Evolutionary conservation across 1,140 invertebrate species (phyloP).

Genomic region (Drosophila subobscura): DNA sequence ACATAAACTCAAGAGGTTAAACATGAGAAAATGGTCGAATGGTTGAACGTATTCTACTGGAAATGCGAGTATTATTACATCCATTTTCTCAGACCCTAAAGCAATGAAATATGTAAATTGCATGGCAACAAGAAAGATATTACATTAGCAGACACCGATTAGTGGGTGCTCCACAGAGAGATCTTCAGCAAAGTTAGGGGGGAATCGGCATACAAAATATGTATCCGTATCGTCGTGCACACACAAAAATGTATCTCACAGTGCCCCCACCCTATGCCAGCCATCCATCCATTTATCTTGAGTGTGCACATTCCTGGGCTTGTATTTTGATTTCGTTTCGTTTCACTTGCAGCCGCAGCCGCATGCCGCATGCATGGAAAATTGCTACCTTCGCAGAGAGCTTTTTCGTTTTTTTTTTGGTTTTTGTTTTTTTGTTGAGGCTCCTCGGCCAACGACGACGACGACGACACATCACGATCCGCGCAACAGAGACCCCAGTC

Average conservation of each 20-base stretch:
- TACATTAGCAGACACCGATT: too few relatives aligned
- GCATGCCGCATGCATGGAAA: slow-evolving; percentile 68
- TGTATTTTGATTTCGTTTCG: slow-evolving; percentile 62
- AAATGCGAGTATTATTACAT: too few relatives aligned
- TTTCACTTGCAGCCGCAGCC: slow-evolving; percentile 63
- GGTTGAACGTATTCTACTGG: too few relatives aligned
- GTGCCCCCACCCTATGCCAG: background rate
- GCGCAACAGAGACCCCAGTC: slow-evolving; percentile 34
- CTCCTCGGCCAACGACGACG: slow-evolving; percentile 1
- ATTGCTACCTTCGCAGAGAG: slow-evolving; percentile 81
- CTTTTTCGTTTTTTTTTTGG: slow-evolving; percentile 18
- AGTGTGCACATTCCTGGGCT: slow-evolving; percentile 73
- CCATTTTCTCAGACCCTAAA: background rate
- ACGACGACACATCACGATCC: slow-evolving; percentile 73
- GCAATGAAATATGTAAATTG: slow-evolving; percentile 3
- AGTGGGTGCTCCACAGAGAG: too few relatives aligned
- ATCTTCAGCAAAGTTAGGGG: background rate
- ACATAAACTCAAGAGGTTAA: too few relatives aligned
- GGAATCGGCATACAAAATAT: background rate
- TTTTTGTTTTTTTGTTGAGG: too few relatives aligned
- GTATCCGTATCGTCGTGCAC: slow-evolving; percentile 32
- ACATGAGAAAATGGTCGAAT: too few relatives aligned
- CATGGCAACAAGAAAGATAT: slow-evolving; percentile 2
- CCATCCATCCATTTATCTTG: slow-evolving; percentile 57
- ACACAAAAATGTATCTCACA: slow-evolving; percentile 53